Base-by-base conservation (phyloP, 2,888 invertebrate species). In the Cosmopolites sordidus region DNA sequence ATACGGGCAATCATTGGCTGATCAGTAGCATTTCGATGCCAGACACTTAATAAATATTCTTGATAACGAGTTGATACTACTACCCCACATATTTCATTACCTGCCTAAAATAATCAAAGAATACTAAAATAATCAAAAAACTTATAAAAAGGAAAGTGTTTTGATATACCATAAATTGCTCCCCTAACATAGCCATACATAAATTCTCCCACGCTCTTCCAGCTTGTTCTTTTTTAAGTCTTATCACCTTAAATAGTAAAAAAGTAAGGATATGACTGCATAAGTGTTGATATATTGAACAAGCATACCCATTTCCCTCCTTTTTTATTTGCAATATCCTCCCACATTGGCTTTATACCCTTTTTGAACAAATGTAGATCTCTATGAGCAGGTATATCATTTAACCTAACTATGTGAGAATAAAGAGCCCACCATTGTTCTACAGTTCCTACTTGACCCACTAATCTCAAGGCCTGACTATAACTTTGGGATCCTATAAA, bases 291-390 rank as follows among this genome's bases (percentile, higher is more conserved):
- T 9, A 6, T 27, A 6, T 27, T 33, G 4, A 6, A 33, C 12
- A 33, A 33, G 50, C 72, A 69, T 65, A 97, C 92, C 97, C 98
- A 99, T 78, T 97, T 97, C 18, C 98, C 99, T 48, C 99, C 98
- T 73, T 89, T 87, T 71, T 89, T 87, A 77, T 99, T 99, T 43
- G 93, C 92, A 54, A 88, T 86, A 75, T 98, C 97, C 80, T 99
- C 99, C 99, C 98, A 99, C 91, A 99, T 97, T 16, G 98, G 98
- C 74, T 94, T 92, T 68, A 99, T 96, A 63, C 97, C 98, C 66
- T 94, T 84, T 80, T 98, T 98, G 76, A 99, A 99, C 56, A 99
- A 81, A 75, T 97, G 97, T 69, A 96, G 85, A 76, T 98, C 96
- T 68, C 93, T 84, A 68, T 92, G 92, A 14, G 92, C 89, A 39